Percentiles rank a stretch among this genome's conserved stretches.
phyloP scores from a whole-genome alignment of 1,140 invertebrate genomes.

The Eumaeus atala region DNA sequence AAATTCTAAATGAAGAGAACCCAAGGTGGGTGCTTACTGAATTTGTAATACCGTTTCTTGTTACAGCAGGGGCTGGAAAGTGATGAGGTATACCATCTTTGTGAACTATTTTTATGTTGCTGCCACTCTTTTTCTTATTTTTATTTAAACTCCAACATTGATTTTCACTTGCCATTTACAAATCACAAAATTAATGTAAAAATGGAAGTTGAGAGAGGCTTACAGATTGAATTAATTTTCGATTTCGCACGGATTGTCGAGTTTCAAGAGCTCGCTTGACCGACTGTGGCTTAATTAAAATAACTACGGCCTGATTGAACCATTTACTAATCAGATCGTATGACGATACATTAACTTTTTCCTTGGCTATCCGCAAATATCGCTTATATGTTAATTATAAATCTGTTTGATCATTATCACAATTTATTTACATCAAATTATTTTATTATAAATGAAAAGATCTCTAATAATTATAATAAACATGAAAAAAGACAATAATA shows the following conservation, averaged over 20 bases:
- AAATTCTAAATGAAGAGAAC: constrained; percentile 35
- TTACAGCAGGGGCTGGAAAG: constrained; percentile 90
- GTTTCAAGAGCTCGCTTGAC: constrained; percentile 51
- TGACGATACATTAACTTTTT: neutral
- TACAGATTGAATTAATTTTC: constrained; percentile 59
- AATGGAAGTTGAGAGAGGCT: constrained; percentile 64
- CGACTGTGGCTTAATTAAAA: constrained; percentile 30
- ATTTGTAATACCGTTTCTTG: constrained; percentile 75
- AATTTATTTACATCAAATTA: neutral
- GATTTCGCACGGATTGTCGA: constrained; percentile 43
- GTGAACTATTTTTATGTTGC: constrained; percentile 73
- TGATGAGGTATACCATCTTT: constrained; percentile 84
- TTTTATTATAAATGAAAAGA: too few relatives aligned
- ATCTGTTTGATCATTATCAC: constrained; percentile 6
- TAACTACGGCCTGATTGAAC: constrained; percentile 12
- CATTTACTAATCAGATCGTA: neutral
- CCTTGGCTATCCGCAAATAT: constrained; percentile 3
- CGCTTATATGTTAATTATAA: neutral
- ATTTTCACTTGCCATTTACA: constrained; percentile 65
- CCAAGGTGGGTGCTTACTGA: constrained; percentile 72
- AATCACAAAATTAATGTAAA: constrained; percentile 63
- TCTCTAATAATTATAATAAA: too few relatives aligned
- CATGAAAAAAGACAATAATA: too few relatives aligned
- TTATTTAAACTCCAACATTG: constrained; percentile 62
- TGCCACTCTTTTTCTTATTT: constrained; percentile 69